Conservation (phyloP, 2,113 vertebrate species). For the Psittacus erithacus region DNA sequence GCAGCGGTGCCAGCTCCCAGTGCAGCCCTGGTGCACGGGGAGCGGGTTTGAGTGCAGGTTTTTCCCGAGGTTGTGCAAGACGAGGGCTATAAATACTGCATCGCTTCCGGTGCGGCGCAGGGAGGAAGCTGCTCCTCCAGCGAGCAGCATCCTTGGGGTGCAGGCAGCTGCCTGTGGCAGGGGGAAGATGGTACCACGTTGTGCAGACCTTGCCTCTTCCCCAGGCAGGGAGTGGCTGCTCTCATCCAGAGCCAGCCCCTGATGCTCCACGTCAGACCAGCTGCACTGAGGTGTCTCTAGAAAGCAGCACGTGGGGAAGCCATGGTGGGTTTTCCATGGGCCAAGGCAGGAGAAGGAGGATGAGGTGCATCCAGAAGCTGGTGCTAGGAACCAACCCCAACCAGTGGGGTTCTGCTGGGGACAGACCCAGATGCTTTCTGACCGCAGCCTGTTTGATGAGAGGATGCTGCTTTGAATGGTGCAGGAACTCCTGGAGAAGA, state of each 20-base stretch:
- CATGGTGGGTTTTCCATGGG: not conserved
- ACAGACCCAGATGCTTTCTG: not conserved
- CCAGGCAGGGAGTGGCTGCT: not conserved
- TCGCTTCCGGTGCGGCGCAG: slow-evolving; percentile 15
- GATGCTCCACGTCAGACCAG: accelerated
- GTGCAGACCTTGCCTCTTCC: not conserved
- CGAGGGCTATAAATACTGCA: slow-evolving; percentile 8
- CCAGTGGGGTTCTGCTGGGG: not conserved
- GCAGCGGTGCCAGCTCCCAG: accelerated
- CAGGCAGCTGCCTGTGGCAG: not conserved
- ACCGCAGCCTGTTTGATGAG: accelerated
- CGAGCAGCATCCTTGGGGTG: not conserved
- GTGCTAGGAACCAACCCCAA: not conserved
- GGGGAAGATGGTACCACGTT: not conserved
- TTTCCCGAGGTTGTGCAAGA: not conserved
- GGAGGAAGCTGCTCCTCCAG: slow-evolving; percentile 40
- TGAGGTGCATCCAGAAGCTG: not conserved
- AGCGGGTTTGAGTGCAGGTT: not conserved
- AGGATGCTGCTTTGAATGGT: not conserved
- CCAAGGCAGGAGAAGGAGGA: not conserved
- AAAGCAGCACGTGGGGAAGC: not conserved
- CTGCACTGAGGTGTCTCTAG: accelerated
- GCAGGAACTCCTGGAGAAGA: not conserved
- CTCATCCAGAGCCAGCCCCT: not conserved
- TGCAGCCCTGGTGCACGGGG: not conserved